Base-by-base conservation (phyloP, 2,113 vertebrate genomes). In the Ochotona princeps region DNA sequence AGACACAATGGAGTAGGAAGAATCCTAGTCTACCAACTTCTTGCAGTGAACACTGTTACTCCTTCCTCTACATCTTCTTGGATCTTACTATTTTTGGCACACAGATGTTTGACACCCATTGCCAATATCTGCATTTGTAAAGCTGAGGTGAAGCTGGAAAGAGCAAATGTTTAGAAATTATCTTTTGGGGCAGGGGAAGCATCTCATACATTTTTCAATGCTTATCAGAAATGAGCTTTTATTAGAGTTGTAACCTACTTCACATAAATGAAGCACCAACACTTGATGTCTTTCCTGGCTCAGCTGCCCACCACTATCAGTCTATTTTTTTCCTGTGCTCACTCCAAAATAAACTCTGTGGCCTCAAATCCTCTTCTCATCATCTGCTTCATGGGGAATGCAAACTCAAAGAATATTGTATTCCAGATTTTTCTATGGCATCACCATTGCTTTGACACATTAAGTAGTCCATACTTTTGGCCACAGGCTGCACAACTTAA, bases 1-100 rank as follows among this genome's bases (percentile, higher is more conserved):
- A 49, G 51, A 0, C 30, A 74, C 11, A 1, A 0, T 38, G 10
- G 28, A 67, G 26, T 9, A 63, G 1, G 12, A 72, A n/a, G 1
- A 47, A 23, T 51, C 76, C 69, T 51, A 4, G 21, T 80, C 8
- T 15, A 57, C n/a, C 2, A 47, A 38, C 32, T 80, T 38, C 61
- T 28, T 47, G 10, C 23, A 80, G 20, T 47, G 35, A 11, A 87
- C 7, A 30, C 32, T 44, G 7, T 20, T 13, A 2, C 12, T 61
- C 28, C 26, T 8, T 87, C 2, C 23, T 12, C 10, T 5, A 20
- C 6, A 65, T 32, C 63, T 18, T 7, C 25, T 18, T 51, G 4
- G 9, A 3, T 4, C 20, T 32, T 54, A 38, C 2, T 13, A 44
- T 10, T 73, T 44, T 30, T 4, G n/a, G 38, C n/a, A 57, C 20